Evolutionary conservation across 2,797 vertebrate genomes (phyloP).

Genomic region (Coracias cyanogaster): DNA sequence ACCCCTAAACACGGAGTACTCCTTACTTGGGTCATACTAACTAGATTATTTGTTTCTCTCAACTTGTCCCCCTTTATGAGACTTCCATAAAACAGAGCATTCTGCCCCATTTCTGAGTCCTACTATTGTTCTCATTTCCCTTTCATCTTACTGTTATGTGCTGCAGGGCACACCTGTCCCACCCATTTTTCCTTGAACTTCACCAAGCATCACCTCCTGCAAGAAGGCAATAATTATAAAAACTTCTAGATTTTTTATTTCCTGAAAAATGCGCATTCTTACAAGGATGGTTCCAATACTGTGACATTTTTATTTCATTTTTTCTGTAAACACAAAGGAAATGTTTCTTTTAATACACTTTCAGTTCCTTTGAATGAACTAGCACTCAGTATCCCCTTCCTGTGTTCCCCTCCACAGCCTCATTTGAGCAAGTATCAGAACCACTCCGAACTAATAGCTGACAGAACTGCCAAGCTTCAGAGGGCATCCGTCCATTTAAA

Average conservation of each 20-base stretch:
- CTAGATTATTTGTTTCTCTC: background rate
- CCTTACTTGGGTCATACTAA: background rate
- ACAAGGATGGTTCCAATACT: background rate
- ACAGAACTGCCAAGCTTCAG: background rate
- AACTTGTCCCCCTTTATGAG: background rate
- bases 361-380: background rate
- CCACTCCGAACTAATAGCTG: background rate
- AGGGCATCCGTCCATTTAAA: background rate
- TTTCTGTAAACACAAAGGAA: background rate
- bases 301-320: background rate
- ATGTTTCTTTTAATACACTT: background rate
- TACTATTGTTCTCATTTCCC: background rate
- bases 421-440: background rate
- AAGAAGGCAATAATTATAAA: conserved; percentile 8
- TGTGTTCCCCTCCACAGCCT: background rate
- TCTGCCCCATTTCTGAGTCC: background rate
- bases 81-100: background rate
- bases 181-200: conserved; percentile 27
- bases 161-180: conserved; percentile 1
- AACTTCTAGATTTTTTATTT: background rate
- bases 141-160: conserved; percentile 28
- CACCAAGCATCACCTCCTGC: background rate
- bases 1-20: background rate
- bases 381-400: background rate
- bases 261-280: conserved; percentile 1